These are phyloP conservation scores for Oceanodroma leucorhoa DNA, from an alignment of 2,797 vertebrate genomes.

Conservation along the genomic window DNA sequence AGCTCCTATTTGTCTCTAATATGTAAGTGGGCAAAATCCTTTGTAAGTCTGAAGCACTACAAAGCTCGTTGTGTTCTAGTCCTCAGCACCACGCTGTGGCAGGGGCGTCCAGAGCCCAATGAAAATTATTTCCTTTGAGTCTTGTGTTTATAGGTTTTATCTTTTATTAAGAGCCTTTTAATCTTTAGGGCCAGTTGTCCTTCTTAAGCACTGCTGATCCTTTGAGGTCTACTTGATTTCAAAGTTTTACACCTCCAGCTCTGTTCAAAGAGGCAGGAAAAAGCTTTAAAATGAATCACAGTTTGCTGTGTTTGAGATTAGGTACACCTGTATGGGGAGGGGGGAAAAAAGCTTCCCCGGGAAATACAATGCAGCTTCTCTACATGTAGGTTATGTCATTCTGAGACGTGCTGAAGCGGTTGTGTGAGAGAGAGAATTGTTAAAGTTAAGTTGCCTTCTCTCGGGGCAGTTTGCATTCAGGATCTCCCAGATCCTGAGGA, in stretches of 20 bases:
- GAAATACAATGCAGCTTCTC: neutral
- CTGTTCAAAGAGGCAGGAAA: constrained; percentile 10
- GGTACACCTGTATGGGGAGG: neutral
- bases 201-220: neutral
- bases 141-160: neutral
- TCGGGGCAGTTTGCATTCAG: neutral
- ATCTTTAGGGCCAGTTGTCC: neutral
- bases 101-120: neutral
- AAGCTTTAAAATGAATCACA: neutral
- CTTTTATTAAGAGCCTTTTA: neutral
- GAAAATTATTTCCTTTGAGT: constrained; percentile 1
- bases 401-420: neutral
- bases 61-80: neutral
- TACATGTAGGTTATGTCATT: neutral
- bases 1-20: neutral
- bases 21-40: neutral
- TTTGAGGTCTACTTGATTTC: constrained; percentile 7
- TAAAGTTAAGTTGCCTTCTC: neutral
- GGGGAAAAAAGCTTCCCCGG: neutral
- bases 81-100: neutral
- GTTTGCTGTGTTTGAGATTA: neutral
- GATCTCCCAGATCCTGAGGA: neutral
- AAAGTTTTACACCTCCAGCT: constrained; percentile 13
- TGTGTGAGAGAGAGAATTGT: neutral
- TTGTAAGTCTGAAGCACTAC: neutral